phyloP scores from a whole-genome alignment of 2,888 invertebrate species.

The Spisula subtruncata region DNA sequence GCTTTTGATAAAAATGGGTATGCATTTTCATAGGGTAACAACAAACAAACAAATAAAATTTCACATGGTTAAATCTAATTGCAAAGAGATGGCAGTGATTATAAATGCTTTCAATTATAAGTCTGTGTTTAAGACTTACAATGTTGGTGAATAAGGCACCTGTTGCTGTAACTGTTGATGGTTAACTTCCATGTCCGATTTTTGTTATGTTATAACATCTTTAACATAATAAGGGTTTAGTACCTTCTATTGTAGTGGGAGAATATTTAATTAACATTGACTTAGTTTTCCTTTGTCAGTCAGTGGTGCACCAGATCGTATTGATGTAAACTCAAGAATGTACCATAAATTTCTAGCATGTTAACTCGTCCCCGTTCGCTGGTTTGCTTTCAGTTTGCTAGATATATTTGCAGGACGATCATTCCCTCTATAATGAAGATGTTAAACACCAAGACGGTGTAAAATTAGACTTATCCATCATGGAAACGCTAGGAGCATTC shows the following conservation, averaged over 20 bases:
- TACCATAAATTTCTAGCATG: not conserved
- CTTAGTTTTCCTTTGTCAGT: not conserved
- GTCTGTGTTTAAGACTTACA: too few relatives aligned
- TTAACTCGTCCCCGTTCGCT: not conserved
- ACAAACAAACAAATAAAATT: too few relatives aligned
- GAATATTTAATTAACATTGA: not conserved
- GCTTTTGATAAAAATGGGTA: too few relatives aligned
- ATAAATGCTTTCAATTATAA: too few relatives aligned
- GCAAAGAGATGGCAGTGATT: too few relatives aligned
- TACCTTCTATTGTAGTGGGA: not conserved
- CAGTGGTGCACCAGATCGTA: not conserved
- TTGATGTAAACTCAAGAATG: not conserved
- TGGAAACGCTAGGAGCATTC: conserved; percentile 43
- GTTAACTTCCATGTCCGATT: too few relatives aligned
- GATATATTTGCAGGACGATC: not conserved
- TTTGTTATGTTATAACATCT: too few relatives aligned
- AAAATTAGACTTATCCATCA: conserved; percentile 60
- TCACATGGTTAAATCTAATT: too few relatives aligned
- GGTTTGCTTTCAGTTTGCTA: not conserved
- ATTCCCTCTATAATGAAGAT: conserved; percentile 40
- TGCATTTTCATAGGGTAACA: too few relatives aligned
- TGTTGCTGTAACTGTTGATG: too few relatives aligned
- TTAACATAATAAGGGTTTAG: too few relatives aligned
- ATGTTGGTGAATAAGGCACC: too few relatives aligned
- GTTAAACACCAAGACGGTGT: conserved; percentile 32